Evolutionary conservation across 2,888 invertebrate genomes (phyloP).

Genomic region (Helicoverpa assulta): DNA sequence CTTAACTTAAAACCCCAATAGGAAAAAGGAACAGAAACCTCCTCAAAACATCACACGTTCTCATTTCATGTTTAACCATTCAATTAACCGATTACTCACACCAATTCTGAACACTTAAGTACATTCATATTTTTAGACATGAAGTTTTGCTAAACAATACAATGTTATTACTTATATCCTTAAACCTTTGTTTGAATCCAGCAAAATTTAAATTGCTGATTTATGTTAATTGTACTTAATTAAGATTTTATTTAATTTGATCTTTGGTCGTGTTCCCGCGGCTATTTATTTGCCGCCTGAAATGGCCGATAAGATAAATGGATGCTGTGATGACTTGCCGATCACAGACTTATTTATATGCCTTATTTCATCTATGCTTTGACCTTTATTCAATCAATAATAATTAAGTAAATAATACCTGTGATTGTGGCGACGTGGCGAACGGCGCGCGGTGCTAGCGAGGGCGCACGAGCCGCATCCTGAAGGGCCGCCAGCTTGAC

Average conservation of each 20-base stretch:
- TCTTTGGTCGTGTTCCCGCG: not conserved
- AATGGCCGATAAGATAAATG: not conserved
- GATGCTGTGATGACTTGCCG: not conserved
- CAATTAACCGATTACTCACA: slow-evolving; percentile 38
- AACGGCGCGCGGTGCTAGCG: slow-evolving; percentile 90
- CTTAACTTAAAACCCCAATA: slow-evolving; percentile 38
- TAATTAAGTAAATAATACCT: slow-evolving; percentile 82
- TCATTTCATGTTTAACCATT: slow-evolving; percentile 6
- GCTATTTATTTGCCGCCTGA: not conserved
- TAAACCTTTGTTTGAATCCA: slow-evolving; percentile 21
- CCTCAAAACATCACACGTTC: slow-evolving; percentile 4
- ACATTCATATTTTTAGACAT: slow-evolving; percentile 30
- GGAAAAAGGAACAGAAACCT: slow-evolving; percentile 9
- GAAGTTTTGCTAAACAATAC: slow-evolving; percentile 20
- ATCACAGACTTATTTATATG: not conserved
- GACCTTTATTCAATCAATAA: not conserved
- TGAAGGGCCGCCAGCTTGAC: slow-evolving; percentile 95
- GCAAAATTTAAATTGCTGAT: not conserved
- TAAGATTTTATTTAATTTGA: not conserved
- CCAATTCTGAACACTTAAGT: slow-evolving; percentile 30
- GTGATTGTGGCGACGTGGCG: slow-evolving; percentile 93
- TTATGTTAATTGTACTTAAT: not conserved
- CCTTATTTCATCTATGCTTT: no score
- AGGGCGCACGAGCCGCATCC: slow-evolving; percentile 93
- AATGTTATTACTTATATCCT: slow-evolving; percentile 6